Base-by-base conservation (phyloP, 2,113 vertebrate genomes). In the Octodon degus region DNA sequence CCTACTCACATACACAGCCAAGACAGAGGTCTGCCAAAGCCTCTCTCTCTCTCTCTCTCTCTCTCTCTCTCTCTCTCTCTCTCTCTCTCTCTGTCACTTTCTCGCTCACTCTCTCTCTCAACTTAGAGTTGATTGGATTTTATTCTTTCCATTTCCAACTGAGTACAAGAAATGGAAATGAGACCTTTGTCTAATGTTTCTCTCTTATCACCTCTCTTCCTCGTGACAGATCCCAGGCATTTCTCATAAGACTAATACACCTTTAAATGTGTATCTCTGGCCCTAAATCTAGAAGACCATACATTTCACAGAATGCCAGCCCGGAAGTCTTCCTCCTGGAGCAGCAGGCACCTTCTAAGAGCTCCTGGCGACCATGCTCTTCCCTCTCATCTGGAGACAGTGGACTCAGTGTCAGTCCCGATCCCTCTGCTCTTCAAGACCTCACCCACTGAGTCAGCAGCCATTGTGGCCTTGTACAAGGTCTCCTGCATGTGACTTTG, bases 371-470 rank as follows among this genome's bases (percentile, higher is more conserved):
- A 25, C 10, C 62, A 17, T 27, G 5, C 37, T 32, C 9, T 65
- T 70, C 10, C 14, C n/a, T 74, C 89, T 27, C 80, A 7, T 2
- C 47, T 65, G n/a, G 34, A 37, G 37, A 47, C n/a, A 0, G 5
- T 2, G 24, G 40, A 14, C 43, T 43, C 37, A 0, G 20, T 0
- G 8, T 58, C 8, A 79, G 62, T 0, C 0, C 8, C 24, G 0
- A 2, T 17, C 5, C 20, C 47, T 20, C 20, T 37, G 37, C 47
- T 47, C 10, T n/a, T 34, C 50, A n/a, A 43, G 27, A 43, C 0
- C 53, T 24, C 17, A 4, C 32, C 32, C 34, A 7, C 20, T 34
- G 8, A 53, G 17, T 3, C 77, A n/a, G 3, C 0, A 87, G 76
- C 9, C 55, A 2, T 7, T 16, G 19, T 47, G 70, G 24, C n/a